Evolutionary conservation across 92 coral and sea anemone species (phyloP).

Genomic region (Porites cylindrica): DNA sequence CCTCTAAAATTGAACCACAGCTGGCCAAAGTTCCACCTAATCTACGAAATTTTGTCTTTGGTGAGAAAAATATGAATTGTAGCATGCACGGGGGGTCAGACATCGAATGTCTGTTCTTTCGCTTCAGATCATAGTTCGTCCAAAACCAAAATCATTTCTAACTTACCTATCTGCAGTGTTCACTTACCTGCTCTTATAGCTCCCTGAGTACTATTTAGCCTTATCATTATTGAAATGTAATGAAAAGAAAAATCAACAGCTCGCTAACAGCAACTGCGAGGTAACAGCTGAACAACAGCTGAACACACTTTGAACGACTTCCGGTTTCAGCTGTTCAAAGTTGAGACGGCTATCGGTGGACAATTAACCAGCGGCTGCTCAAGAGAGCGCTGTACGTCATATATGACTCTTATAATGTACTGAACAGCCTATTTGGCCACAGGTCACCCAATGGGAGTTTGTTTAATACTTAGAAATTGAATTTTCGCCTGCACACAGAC

Average conservation of each 20-base stretch:
- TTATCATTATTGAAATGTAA: background rate
- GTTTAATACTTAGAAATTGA: no score
- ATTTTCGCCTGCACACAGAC: no score
- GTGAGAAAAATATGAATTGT: background rate
- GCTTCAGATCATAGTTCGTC: background rate
- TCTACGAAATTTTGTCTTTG: no score
- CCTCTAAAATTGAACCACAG: no score
- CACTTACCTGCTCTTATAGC: slow-evolving; percentile 2
- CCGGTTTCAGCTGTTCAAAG: slow-evolving; percentile 52
- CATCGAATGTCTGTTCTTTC: background rate
- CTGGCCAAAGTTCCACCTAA: no score
- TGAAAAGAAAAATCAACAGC: background rate
- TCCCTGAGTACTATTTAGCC: background rate
- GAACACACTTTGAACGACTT: slow-evolving; percentile 23
- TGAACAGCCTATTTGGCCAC: no score
- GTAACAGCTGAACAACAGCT: slow-evolving; percentile 8
- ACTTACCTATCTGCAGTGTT: background rate
- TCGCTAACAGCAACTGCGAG: background rate
- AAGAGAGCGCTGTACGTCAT: background rate
- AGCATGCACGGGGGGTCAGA: background rate
- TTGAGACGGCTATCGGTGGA: slow-evolving; percentile 11
- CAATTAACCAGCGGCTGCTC: background rate
- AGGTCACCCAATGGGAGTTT: no score
- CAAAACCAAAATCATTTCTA: no score
- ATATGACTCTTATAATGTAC: no score